A percentile compares a stretch with the other conserved stretches of the same genome.
These are phyloP conservation scores for Ascidia mentula DNA, from an alignment of 23 tunicate genomes.

Conservation along the genomic window DNA sequence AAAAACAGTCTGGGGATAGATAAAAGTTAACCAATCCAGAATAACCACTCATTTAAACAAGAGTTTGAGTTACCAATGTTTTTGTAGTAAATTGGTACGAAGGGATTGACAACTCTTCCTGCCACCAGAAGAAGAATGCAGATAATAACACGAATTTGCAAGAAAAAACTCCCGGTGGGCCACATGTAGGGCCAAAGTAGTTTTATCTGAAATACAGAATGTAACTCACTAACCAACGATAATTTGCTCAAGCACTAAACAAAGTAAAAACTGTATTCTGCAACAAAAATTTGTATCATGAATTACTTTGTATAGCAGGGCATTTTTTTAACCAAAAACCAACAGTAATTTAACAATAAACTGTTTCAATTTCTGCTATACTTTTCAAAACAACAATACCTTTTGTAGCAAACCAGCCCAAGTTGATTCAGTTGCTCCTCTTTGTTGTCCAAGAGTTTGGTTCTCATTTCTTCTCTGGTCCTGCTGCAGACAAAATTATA, in stretches of 20 bases:
- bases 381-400: too few species aligned
- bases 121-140: slow-evolving; percentile 72
- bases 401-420: slow-evolving; percentile 68
- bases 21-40: too few species aligned
- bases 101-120: slow-evolving; percentile 90
- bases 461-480: background rate
- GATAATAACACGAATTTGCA: slow-evolving; percentile 67
- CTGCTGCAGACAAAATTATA: background rate
- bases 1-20: too few species aligned
- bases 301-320: too few species aligned
- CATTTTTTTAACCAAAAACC: too few species aligned
- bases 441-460: background rate
- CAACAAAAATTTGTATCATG: too few species aligned
- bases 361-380: too few species aligned
- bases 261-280: too few species aligned
- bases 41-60: too few species aligned
- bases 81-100: slow-evolving; percentile 75
- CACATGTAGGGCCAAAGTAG: slow-evolving; percentile 89
- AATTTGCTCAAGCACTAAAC: too few species aligned
- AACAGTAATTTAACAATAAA: too few species aligned
- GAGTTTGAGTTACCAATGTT: slow-evolving; percentile 68
- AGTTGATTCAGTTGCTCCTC: slow-evolving; percentile 41
- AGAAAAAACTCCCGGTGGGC: slow-evolving; percentile 56
- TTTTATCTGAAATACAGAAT: slow-evolving; percentile 4
- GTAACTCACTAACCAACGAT: too few species aligned